These are phyloP conservation scores for Hybognathus amarus DNA, from an alignment of 2,797 vertebrate species.

Conservation along the genomic window DNA sequence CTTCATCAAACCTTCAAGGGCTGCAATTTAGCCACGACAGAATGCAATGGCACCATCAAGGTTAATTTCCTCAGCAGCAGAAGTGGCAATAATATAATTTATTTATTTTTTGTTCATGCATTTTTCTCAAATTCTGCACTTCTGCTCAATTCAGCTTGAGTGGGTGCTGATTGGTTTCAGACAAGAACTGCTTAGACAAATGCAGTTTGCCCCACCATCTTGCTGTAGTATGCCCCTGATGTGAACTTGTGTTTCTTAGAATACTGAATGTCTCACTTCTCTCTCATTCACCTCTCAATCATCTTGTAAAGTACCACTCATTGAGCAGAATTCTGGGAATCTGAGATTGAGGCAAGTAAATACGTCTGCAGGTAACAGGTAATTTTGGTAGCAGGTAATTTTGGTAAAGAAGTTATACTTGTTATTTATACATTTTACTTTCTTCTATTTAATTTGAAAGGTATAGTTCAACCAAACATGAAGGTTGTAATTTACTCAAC, in stretches of 20 bases:
- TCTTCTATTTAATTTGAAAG: not conserved
- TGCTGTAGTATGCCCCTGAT: conserved; percentile 16
- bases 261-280: conserved; percentile 4
- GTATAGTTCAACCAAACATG: not conserved
- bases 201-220: conserved; percentile 3
- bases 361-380: not conserved
- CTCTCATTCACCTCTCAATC: conserved; percentile 12
- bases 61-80: conserved; percentile 7
- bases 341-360: not conserved
- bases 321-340: not conserved
- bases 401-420: not conserved
- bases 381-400: too few species aligned
- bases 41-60: not conserved
- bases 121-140: conserved; percentile 8
- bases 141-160: conserved; percentile 8
- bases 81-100: conserved; percentile 29
- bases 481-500: not conserved
- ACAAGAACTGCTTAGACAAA: conserved; percentile 23
- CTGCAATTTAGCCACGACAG: conserved; percentile 2
- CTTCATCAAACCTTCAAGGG: conserved; percentile 37
- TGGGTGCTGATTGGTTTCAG: conserved; percentile 39
- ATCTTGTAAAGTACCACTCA: conserved; percentile 22
- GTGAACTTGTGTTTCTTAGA: conserved; percentile 21
- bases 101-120: not conserved
- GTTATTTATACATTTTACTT: not conserved